Base-by-base conservation (phyloP, 1,140 invertebrate genomes). In the Pteromalus puparum region DNA sequence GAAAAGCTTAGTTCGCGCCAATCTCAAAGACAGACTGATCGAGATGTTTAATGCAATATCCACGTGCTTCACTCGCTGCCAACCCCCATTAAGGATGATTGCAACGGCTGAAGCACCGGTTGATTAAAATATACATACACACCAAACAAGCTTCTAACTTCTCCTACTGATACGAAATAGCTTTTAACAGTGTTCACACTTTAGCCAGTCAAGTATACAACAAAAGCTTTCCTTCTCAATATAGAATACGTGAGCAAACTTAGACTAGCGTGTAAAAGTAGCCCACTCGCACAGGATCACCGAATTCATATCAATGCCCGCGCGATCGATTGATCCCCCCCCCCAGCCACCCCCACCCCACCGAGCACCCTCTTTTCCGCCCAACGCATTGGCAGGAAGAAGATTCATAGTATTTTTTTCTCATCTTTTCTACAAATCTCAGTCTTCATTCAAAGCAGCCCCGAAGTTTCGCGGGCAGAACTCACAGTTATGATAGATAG, bases 211-310 rank as follows among this genome's bases (percentile, higher is more conserved):
- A 70, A 70, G 67, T 70, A 28, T 13, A 28, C 67, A 70, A 70
- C 10, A 28, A 70, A 70, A 70, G 67, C 67, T 26, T 70, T 70
- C 15, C 65, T 28, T 70, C 15, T 68, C 67, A 68, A 28, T 13
- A 26, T 28, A 68, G 12, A 26, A 28, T 5, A 5, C 13, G 13
- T 18, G 15, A 53, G 18, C 48, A 38, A 73, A 38, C 70, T 73
- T 38, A 42, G n/a, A n/a, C 70, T 73, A n/a, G n/a, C n/a, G n/a
- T n/a, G n/a, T n/a, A n/a, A n/a, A n/a, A n/a, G n/a, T n/a, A n/a
- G n/a, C n/a, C 30, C 24, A 28, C 3, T 48, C 65, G 80, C 80
- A 81, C 80, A 81, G 80, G 68, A 81, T 81, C 53, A 80, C 21
- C 21, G 10, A 9, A 21, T 65, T 65, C n/a, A 65, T n/a, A 12